Evolutionary conservation across 92 coral and sea anemone species (phyloP), one percentile per base, ranked within the genome.

Genomic region (Epizoanthus illoricatus): DNA sequence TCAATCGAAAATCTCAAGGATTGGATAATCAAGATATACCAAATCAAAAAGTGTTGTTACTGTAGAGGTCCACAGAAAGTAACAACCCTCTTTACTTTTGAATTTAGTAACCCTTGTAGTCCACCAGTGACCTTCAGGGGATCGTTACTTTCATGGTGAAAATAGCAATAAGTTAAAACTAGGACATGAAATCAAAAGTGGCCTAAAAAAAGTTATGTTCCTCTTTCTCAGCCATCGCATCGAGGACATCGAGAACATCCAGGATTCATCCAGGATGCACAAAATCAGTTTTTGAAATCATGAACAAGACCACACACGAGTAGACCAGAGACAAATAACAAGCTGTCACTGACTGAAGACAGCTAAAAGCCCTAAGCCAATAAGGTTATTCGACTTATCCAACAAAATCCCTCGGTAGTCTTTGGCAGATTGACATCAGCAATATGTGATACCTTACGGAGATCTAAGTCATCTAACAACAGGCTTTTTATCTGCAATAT

Each of bases 121-220:
- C 36, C 84, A 68, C 84, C 64, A n/a, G n/a, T n/a, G n/a, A 64
- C 73, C 61, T 76, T 76, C 39, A 55, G 16, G 70, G n/a, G 82
- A 36, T 69, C 74, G 24, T 69, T 69, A 73, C 61, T 73, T 55
- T 73, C 79, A 73, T 45, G 13, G 65, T 73, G 79, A 75, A 75
- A 59, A 57, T 58, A 36, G 68, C 56, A 75, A 52, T 65, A 75
- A 75, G 54, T 6, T 74, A 74, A 74, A 74, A 74, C 80, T 74
- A 57, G 55, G 67, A 74, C 52, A 28, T 28, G 76, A 39, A 52
- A 52, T 71, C 58, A 60, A 71, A 33, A 71, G 57, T 45, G 56
- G 49, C 60, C 75, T 17, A 28, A 28, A 28, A 28, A 28, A 28
- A 0, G 36, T 28, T 28, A 28, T 2, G 36, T 28, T 45, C 52